Base-by-base conservation (phyloP, 2,797 vertebrate species). In the Sebastes wilsoni region DNA sequence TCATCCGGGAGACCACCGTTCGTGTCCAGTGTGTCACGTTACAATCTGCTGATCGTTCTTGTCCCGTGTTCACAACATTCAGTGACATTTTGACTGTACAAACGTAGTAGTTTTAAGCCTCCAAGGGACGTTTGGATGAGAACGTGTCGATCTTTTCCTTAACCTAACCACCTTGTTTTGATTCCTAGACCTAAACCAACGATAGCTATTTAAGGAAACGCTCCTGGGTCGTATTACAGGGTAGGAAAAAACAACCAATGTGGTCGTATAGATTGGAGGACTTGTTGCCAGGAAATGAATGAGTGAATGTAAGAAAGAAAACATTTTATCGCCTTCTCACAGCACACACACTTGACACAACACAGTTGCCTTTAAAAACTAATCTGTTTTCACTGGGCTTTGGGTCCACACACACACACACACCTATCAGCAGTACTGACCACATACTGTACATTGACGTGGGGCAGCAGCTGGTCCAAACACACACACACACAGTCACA, bases 161-260 rank as follows among this genome's bases (percentile, higher is more conserved):
- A 52, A n/a, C 46, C 13, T 52, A n/a, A 52, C 46, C 4, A 52
- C 46, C 46, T 52, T 4, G 18, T 52, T 52, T n/a, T 20, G 18
- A n/a, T 52, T 0, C 20, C 46, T 52, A 52, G 20, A 52, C 46
- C 18, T 52, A 49, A 49, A 49, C 46, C 18, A 49, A 49, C 8
- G 18, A 20, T 20, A 49, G 0, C 0, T 49, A 49, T 49, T 49
- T 49, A 0, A 49, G 46, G 46, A 49, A 49, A 49, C 46, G 0
- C 46, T 49, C 0, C 18, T 49, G 46, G 46, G 16, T 49, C 0
- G 18, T 49, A 49, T 49, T 20, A 20, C 46, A 20, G 7, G 18
- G 42, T 1, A 18, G 28, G 6, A 49, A 49, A 0, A 20, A 49
- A 49, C 46, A 1, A 49, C 46, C 46, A 0, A 49, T 20, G 18